Base-by-base conservation (phyloP, 2,888 invertebrate species). In the Caenorhabditis uteleia region DNA sequence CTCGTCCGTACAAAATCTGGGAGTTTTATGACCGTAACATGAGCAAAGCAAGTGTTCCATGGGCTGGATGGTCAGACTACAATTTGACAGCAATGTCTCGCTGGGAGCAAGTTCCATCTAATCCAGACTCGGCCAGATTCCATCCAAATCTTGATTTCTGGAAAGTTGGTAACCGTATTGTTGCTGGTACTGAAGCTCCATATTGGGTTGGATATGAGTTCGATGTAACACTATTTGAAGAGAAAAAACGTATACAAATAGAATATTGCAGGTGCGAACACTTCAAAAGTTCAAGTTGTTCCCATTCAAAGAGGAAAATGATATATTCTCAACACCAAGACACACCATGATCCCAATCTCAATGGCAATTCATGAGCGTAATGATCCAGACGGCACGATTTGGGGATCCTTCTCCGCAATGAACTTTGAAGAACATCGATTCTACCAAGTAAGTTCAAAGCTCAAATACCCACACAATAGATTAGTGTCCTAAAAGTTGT, bases 101-200 rank as follows among this genome's bases (percentile, higher is more conserved):
- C 25, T 82, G 82, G 82, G 78, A 79, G 33, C 80, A 77, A 58
- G 72, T 77, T 1, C 77, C 74, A 18, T 45, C 68, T 7, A 72
- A 75, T 36, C 66, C 68, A 43, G 75, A 74, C 38, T 68, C 75
- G 5, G 80, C 77, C 7, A 70, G 77, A 18, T 80, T 80, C 70
- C 81, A 82, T 50, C 83, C 83, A 14, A 83, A 83, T 51, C 73
- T 83, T 43, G 81, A 83, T 58, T 83, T 83, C 68, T 83, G 83
- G 83, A 72, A 77, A 39, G 77, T 82, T 34, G 77, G 77, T 40
- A 75, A 71, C 39, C 68, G 61, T 53, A 72, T 77, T 29, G 65
- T 77, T 34, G 82, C 77, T 18, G 82, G 79, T 25, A 82, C 83
- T 6, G 82, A 83, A 44, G 81, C 82, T 12, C 82, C 82, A 16